Evolutionary conservation across 2,888 invertebrate genomes (phyloP).

Genomic region (Mesorhabditis spiculigera): DNA sequence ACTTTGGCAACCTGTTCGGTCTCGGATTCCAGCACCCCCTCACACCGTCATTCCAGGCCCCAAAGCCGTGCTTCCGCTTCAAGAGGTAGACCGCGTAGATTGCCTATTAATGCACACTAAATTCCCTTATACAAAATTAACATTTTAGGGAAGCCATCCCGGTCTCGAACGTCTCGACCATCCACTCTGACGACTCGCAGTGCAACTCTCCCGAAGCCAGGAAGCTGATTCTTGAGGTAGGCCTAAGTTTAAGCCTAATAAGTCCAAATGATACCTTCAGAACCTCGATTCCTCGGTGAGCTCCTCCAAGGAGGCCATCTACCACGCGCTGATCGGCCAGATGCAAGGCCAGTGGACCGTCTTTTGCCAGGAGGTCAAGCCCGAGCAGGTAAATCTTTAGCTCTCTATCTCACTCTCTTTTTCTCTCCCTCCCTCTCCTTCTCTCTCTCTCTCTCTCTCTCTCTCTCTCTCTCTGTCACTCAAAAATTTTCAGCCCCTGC

Average conservation of each 20-base stretch:
- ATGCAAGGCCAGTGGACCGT: neutral
- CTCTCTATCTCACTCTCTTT: neutral
- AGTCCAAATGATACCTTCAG: conserved; percentile 5
- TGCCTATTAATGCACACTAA: neutral
- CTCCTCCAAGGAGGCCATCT: neutral
- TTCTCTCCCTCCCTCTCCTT: neutral
- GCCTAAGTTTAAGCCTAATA: neutral
- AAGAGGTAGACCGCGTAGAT: neutral
- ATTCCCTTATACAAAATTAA: neutral
- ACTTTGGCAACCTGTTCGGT: neutral
- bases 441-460: neutral
- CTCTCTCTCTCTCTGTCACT: neutral
- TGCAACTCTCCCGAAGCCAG: neutral
- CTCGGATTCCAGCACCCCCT: neutral
- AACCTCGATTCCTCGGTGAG: neutral
- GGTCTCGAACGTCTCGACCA: neutral
- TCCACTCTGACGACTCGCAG: conserved; percentile 1
- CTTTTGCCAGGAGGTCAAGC: neutral
- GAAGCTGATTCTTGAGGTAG: neutral
- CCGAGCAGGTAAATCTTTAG: neutral
- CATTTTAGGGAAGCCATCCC: conserved; percentile 1
- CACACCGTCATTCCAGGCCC: neutral
- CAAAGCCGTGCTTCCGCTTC: neutral
- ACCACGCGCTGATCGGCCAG: neutral
- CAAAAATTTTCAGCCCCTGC: neutral